Evolutionary conservation across 2,888 invertebrate genomes (phyloP), one percentile per base, ranked within the genome.

Genomic region (Lithophane semibrunnea): DNA sequence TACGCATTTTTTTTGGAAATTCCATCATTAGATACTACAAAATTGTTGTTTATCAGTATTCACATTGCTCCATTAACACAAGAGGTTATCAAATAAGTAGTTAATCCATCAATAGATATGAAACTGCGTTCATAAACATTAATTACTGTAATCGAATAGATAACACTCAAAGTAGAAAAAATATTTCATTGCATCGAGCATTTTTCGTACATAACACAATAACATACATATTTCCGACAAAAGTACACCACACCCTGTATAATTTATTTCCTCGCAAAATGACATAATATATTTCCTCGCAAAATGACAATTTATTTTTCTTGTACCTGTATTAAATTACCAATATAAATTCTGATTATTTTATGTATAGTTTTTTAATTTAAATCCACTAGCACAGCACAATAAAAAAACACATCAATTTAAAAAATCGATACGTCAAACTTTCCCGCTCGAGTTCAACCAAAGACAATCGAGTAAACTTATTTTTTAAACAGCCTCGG

Each of bases 381-480:
- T n/a, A 16, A 65, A 21, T 18, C 10, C 60, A 73, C 29, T 5
- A 24, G 52, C 75, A 83, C 77, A 67, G 71, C 71, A 75, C 70
- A 42, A 58, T n/a, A 21, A 66, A 64, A 65, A 60, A 29, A 60
- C 42, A 29, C 29, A 24, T 49, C 2, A 21, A 70, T 56, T 9
- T 9, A 7, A 37, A 77, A 66, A 61, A 54, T 21, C 42, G 47
- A 69, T 72, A 84, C 44, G 82, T 87, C 78, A 86, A 82, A 64
- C 49, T 75, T 84, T 87, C 75, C 77, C 86, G 88, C 89, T 72
- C 79, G 65, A 58, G 16, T 69, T 65, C 44, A 37, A 65, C 37
- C 73, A 69, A 21, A 65, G 68, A 83, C 61, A 13, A 67, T 5
- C 1, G 56, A 44, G 44, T 66, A 70, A 79, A 73, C 21, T 29